Evolutionary conservation across 1,140 invertebrate species (phyloP), one percentile per base, ranked within the genome.

Genomic region (Goniozus legneri): DNA sequence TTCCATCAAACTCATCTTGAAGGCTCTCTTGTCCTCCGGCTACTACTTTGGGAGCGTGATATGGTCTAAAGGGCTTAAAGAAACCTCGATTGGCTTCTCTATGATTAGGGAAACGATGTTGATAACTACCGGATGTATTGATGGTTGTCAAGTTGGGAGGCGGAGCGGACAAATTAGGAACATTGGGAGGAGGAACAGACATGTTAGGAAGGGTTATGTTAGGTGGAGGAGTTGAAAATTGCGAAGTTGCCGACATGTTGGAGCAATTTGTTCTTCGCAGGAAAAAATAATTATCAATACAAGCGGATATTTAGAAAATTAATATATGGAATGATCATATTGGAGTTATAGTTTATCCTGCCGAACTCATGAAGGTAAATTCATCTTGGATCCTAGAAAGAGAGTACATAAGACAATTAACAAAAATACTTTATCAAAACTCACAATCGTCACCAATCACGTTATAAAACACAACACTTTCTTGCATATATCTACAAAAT

Each of bases 1-100:
- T 97, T 21, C 95, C 95, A 80, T 97, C 94, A 72, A 95, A 96
- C 72, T 95, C 93, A 65, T 88, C 86, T 59, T 87, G 82, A 7
- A 76, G 44, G 6, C 51, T 58, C 39, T 76, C 74, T 37, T 70
- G 71, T 13, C 60, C 58, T 7, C 69, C 69, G 7, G 71, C 55
- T 7, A 74, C 67, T 21, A 71, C 50, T 58, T 76, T 76, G 0
- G 75, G 76, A 4, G 75, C 72, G 30, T 77, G 75, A 54, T 77
- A 78, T 16, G 75, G 75, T 51, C 75, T 64, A 33, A 77, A 76
- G 1, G 75, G 75, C 41, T 77, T 76, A 39, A 76, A 78, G 41
- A 76, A 77, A 2, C 69, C 67, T 15, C 71, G 56, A 39, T 60
- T 64, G 7, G 60, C 55, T 3, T 76, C 74, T 39, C 73, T 62